Evolutionary conservation across 2,113 vertebrate genomes (phyloP), one percentile per base, ranked within the genome.

Genomic region (Notarius lentiginosus): DNA sequence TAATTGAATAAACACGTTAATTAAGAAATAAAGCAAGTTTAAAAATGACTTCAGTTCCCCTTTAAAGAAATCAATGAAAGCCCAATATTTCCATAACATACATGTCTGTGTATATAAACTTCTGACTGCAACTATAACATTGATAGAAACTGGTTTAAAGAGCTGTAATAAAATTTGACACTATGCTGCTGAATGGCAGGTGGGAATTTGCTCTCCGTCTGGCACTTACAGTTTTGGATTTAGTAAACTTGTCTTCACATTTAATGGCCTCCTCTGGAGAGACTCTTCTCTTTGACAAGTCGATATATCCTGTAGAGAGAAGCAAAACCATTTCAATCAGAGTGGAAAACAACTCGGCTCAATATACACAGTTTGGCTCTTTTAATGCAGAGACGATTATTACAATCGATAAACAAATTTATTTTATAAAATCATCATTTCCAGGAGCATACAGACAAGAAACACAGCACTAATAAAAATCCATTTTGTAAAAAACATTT

Each of bases 221-320:
- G 1, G 49, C 5, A 94, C 98, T 97, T 94, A 99, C 98, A 89
- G 98, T 99, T 96, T 99, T 99, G 18, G 98, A 99, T 94, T 99
- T 99, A 92, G 98, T 99, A 92, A 99, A 99, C 93, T 99, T 99
- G 90, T 99, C 98, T 95, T 99, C 98, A 93, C 98, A 99, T 95
- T 99, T 99, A 91, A 99, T 96, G 88, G 98, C 98, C 91, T 99
- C 98, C 89, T 99, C 98, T 91, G 97, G 98, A 82, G 98, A 99
- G 93, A 99, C 98, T 96, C 98, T 97, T 96, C 98, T 96, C 96
- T 99, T 99, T 82, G 98, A 99, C 92, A 99, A 95, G 92, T 99
- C 98, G 65, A 99, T 99, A 90, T 99, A 99, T 89, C 98, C 98
- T 99, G 17, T 7, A 79, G 73, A 82, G 18, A 79, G 73, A 85